phyloP scores from a whole-genome alignment of 2,888 invertebrate species.

The Limnephilus rhombicus region DNA sequence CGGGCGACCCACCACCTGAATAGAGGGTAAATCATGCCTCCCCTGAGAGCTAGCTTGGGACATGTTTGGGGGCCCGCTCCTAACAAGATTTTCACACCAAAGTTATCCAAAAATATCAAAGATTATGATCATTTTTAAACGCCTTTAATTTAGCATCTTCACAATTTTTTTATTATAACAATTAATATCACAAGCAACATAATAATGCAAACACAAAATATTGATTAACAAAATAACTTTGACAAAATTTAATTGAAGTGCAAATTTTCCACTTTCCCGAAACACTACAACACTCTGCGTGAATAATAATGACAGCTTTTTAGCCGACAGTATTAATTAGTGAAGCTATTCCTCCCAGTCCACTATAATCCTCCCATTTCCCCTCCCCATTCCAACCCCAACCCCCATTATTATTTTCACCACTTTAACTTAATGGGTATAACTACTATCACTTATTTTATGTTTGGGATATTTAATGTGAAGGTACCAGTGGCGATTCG shows the following conservation, averaged over 20 bases:
- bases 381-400: neutral
- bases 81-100: no score
- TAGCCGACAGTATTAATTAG: constrained; percentile 56
- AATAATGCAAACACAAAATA: neutral
- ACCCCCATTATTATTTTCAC: neutral
- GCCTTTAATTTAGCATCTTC: no score
- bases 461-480: neutral
- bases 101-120: no score
- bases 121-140: no score
- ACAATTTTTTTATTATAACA: neutral
- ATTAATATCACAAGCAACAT: neutral
- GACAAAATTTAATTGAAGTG: constrained; percentile 8
- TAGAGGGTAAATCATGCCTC: no score
- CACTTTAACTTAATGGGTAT: constrained; percentile 18
- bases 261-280: constrained; percentile 33
- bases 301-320: constrained; percentile 38
- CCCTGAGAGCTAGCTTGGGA: no score
- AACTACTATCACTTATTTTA: constrained; percentile 13
- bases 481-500: no score
- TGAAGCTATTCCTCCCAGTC: constrained; percentile 35
- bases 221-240: neutral
- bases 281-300: constrained; percentile 18
- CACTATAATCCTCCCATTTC: neutral
- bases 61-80: no score
- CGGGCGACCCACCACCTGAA: no score